Evolutionary conservation across 2,888 invertebrate genomes (phyloP).

Genomic region (Mythimna loreyi): DNA sequence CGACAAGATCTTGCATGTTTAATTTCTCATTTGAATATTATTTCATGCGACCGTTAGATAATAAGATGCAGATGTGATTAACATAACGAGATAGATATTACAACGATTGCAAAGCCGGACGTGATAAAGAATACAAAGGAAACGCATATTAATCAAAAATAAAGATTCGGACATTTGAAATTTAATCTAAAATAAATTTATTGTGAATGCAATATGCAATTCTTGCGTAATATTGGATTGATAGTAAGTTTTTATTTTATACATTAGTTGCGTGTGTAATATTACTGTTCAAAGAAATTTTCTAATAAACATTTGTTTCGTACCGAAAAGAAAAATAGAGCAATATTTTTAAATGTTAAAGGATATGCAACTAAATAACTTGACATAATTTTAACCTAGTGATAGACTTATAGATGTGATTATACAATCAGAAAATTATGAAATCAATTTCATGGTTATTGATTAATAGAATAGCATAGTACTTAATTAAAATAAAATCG

Average conservation of each 20-base stretch:
- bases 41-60: slow-evolving; percentile 45
- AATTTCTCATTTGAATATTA: slow-evolving; percentile 58
- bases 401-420: background rate
- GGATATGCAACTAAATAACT: background rate
- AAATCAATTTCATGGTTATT: background rate
- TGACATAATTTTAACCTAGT: background rate
- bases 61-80: slow-evolving; percentile 49
- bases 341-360: background rate
- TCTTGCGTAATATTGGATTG: background rate
- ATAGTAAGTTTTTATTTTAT: background rate
- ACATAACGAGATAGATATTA: slow-evolving; percentile 45
- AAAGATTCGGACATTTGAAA: background rate
- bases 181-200: slow-evolving; percentile 18
- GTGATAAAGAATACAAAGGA: slow-evolving; percentile 45
- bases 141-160: slow-evolving; percentile 28
- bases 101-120: slow-evolving; percentile 49
- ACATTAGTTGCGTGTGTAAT: background rate
- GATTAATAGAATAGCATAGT: background rate
- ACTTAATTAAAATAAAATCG: slow-evolving; percentile 2
- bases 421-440: too few relatives aligned
- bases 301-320: background rate
- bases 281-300: background rate
- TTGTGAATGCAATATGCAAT: slow-evolving; percentile 7
- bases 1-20: slow-evolving; percentile 57
- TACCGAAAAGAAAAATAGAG: background rate